Evolutionary conservation across 1,140 invertebrate genomes (phyloP).

Genomic region (Anoplolepis gracilipes): DNA sequence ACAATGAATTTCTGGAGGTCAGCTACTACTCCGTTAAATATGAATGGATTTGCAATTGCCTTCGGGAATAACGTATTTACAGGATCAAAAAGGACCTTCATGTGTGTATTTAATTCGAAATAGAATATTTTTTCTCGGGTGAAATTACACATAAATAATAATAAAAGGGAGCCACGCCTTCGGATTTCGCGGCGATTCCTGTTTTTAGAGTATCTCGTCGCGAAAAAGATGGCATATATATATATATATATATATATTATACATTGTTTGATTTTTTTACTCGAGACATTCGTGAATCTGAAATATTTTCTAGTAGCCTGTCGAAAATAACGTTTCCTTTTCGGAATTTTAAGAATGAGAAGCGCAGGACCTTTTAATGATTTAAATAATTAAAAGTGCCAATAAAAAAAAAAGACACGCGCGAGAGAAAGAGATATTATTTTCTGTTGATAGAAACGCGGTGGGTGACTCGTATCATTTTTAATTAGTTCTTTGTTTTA

Average conservation of each 20-base stretch:
- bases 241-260: no score
- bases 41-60: not conserved
- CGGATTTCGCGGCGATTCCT: slow-evolving; percentile 56
- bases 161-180: not conserved
- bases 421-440: not conserved
- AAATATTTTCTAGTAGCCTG: slow-evolving; percentile 53
- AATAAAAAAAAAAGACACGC: not conserved
- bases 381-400: slow-evolving; percentile 11
- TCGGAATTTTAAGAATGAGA: not conserved
- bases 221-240: slow-evolving; percentile 39
- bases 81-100: not conserved
- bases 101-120: not conserved
- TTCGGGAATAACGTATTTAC: not conserved
- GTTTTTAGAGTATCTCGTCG: slow-evolving; percentile 62
- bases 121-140: not conserved
- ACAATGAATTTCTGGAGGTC: not conserved
- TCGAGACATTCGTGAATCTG: slow-evolving; percentile 33
- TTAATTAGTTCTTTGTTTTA: slow-evolving; percentile 25
- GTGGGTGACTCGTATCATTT: not conserved
- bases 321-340: slow-evolving; percentile 50
- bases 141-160: no score
- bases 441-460: slow-evolving; percentile 3
- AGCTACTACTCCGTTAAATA: not conserved
- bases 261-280: slow-evolving; percentile 62
- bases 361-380: slow-evolving; percentile 23